These are phyloP conservation scores for Heterochromis multidens DNA, from an alignment of 2,113 vertebrate species.

Conservation along the genomic window DNA sequence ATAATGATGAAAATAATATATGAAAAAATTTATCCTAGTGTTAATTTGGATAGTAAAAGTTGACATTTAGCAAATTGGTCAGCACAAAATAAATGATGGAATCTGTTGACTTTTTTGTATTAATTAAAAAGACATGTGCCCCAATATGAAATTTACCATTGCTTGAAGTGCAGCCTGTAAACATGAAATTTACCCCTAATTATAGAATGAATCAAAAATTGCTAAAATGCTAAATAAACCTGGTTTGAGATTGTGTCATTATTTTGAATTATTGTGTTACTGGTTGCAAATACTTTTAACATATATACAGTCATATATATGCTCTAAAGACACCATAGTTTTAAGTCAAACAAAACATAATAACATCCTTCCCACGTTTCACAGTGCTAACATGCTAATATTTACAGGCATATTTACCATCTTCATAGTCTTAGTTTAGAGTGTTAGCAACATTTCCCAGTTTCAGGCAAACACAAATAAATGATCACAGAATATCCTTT, in stretches of 20 bases:
- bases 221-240: background rate
- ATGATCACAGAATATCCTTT: accelerated
- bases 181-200: background rate
- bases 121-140: background rate
- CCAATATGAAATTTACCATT: background rate
- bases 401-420: background rate
- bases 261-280: background rate
- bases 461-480: background rate
- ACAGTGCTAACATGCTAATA: background rate
- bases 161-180: background rate
- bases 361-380: background rate
- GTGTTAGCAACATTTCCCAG: background rate
- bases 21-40: background rate
- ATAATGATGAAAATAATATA: too few relatives aligned
- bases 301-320: background rate
- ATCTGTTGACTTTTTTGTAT: accelerated
- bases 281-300: background rate
- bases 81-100: background rate
- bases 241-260: background rate
- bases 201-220: background rate
- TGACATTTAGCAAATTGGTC: background rate
- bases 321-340: background rate
- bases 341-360: background rate
- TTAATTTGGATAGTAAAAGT: background rate
- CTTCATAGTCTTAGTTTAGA: background rate